Evolutionary conservation across 1,140 invertebrate genomes (phyloP).

Genomic region (Dinothrombium tinctorium): DNA sequence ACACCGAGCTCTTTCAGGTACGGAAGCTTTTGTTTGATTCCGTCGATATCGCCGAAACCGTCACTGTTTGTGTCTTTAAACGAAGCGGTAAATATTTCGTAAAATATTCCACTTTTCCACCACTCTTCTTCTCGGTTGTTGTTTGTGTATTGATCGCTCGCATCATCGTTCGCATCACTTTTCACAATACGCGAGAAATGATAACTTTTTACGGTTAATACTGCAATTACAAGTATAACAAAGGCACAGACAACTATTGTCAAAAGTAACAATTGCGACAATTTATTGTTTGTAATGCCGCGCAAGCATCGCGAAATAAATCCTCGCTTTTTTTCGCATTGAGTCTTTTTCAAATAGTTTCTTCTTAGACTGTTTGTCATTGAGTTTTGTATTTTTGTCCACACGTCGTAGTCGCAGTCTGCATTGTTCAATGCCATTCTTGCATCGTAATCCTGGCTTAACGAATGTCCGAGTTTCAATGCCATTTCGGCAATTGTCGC

Average conservation of each 20-base stretch:
- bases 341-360: neutral
- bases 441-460: neutral
- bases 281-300: neutral
- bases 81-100: slow-evolving; percentile 55
- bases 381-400: neutral
- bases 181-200: neutral
- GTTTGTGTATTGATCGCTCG: neutral
- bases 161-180: neutral
- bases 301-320: neutral
- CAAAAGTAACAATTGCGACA: neutral
- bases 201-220: neutral
- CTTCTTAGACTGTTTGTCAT: neutral
- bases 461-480: neutral
- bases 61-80: slow-evolving; percentile 41
- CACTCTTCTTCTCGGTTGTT: slow-evolving; percentile 31
- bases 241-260: neutral
- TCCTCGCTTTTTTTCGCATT: neutral
- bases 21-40: slow-evolving; percentile 11
- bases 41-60: slow-evolving; percentile 16
- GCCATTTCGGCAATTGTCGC: neutral
- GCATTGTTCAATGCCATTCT: neutral
- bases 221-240: neutral
- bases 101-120: slow-evolving; percentile 54
- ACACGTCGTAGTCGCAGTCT: neutral
- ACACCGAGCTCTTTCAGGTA: slow-evolving; percentile 31